Percentiles rank a stretch among this genome's conserved stretches.
Evolutionary conservation across 1,140 invertebrate genomes (phyloP).

Genomic region (Brachionus asplanchnoidis): DNA sequence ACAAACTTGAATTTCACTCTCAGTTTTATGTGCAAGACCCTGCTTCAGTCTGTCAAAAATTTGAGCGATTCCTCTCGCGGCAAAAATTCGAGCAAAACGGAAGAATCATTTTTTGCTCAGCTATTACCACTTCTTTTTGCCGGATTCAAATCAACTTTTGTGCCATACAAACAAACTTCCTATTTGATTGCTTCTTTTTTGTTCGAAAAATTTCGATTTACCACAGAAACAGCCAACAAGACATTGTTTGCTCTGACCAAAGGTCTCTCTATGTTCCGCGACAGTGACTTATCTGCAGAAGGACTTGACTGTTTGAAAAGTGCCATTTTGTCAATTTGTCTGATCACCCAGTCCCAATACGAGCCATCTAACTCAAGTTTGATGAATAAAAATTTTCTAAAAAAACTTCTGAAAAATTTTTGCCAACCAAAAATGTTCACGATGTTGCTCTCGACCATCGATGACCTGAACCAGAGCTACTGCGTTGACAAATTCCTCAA

Average conservation of each 20-base stretch:
- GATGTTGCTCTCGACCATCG: not conserved
- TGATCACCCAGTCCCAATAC: not conserved
- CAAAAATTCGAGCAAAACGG: constrained; percentile 16
- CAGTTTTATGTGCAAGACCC: constrained; percentile 2
- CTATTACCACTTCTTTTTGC: constrained; percentile 8
- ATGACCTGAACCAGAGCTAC: not conserved
- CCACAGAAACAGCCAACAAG: not conserved
- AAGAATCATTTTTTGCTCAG: constrained; percentile 36
- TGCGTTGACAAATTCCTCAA: constrained; percentile 12
- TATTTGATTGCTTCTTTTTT: constrained; percentile 24
- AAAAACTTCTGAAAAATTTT: constrained; percentile 28
- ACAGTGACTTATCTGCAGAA: not conserved
- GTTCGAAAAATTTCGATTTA: constrained; percentile 30
- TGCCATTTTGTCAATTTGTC: constrained; percentile 7
- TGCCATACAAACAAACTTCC: constrained; percentile 15
- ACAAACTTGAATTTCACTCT: not conserved
- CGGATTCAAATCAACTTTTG: not conserved
- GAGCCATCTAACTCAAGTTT: not conserved
- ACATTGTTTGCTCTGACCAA: not conserved
- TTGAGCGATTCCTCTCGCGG: not conserved
- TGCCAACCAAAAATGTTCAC: not conserved
- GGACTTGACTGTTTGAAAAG: not conserved
- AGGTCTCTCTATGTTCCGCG: not conserved
- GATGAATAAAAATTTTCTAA: constrained; percentile 25
- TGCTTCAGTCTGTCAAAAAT: constrained; percentile 30